These are phyloP conservation scores for Catocala sponsa DNA, from an alignment of 2,888 invertebrate genomes.

Conservation along the genomic window DNA sequence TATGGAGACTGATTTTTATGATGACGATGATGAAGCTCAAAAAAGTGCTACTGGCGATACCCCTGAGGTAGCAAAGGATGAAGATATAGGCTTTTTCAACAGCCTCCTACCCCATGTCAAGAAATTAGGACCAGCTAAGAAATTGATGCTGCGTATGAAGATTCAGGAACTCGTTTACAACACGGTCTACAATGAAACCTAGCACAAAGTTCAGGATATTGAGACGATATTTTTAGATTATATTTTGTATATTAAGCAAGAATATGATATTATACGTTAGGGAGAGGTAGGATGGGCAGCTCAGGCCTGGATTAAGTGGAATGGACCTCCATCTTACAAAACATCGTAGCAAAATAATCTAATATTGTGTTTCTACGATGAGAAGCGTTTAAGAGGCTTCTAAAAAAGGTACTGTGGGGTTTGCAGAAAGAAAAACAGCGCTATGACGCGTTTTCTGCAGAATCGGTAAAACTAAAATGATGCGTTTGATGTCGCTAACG, in stretches of 20 bases:
- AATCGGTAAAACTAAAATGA: too few species aligned
- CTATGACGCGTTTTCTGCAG: too few species aligned
- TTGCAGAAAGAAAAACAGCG: too few species aligned
- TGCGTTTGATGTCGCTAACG: too few species aligned
- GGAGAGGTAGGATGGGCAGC: too few species aligned
- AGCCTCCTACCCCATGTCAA: slow-evolving; percentile 82
- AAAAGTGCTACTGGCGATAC: slow-evolving; percentile 57
- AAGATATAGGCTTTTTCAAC: slow-evolving; percentile 83
- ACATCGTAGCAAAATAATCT: too few species aligned
- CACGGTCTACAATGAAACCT: slow-evolving; percentile 79
- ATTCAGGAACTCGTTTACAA: slow-evolving; percentile 84
- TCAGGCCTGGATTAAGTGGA: too few species aligned
- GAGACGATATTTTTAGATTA: not conserved
- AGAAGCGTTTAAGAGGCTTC: too few species aligned
- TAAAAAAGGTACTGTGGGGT: too few species aligned
- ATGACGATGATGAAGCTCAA: slow-evolving; percentile 78
- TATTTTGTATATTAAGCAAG: not conserved
- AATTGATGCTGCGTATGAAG: slow-evolving; percentile 83
- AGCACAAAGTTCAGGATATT: slow-evolving; percentile 21
- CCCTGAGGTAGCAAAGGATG: slow-evolving; percentile 71
- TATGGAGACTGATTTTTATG: slow-evolving; percentile 83
- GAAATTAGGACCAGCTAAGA: slow-evolving; percentile 81
- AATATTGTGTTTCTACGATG: too few species aligned
- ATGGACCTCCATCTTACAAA: too few species aligned
- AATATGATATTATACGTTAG: too few species aligned